Evolutionary conservation across 2,888 invertebrate species (phyloP).

Genomic region (Leucoptera coffeella): DNA sequence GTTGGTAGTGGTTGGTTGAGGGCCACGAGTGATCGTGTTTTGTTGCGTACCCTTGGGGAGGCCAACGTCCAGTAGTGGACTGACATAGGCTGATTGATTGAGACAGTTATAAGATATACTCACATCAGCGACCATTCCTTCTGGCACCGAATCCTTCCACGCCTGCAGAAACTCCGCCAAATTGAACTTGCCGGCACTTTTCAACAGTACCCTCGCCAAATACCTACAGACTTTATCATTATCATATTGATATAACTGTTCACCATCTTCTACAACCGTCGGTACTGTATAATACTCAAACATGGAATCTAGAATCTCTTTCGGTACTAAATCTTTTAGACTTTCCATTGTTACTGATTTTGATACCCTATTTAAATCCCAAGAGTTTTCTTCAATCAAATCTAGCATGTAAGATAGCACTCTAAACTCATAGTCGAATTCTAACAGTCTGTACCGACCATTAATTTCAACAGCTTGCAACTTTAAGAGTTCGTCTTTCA

Average conservation of each 20-base stretch:
- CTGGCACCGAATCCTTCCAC: slow-evolving; percentile 82
- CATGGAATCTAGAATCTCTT: slow-evolving; percentile 58
- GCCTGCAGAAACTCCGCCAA: slow-evolving; percentile 76
- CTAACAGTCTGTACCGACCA: slow-evolving; percentile 57
- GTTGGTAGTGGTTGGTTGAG: no score
- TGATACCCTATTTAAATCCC: slow-evolving; percentile 68
- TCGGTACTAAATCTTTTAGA: slow-evolving; percentile 66
- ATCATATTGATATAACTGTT: slow-evolving; percentile 55
- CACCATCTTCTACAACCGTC: slow-evolving; percentile 42
- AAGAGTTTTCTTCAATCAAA: slow-evolving; percentile 79
- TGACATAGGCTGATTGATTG: no score
- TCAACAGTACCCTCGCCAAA: slow-evolving; percentile 72
- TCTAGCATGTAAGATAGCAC: slow-evolving; percentile 74
- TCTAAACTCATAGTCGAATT: slow-evolving; percentile 70
- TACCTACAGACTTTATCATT: slow-evolving; percentile 72
- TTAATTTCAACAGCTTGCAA: slow-evolving; percentile 65
- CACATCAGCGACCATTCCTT: slow-evolving; percentile 61
- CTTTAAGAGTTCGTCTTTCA: slow-evolving; percentile 57
- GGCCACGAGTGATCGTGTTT: no score
- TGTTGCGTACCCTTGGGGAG: no score
- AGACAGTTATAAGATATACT: no score
- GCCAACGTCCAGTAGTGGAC: no score
- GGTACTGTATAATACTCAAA: slow-evolving; percentile 65
- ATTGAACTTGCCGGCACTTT: slow-evolving; percentile 72
- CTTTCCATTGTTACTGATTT: slow-evolving; percentile 61